Evolutionary conservation across 2,113 vertebrate genomes (phyloP).

Genomic region (Hippocampus barbouri): DNA sequence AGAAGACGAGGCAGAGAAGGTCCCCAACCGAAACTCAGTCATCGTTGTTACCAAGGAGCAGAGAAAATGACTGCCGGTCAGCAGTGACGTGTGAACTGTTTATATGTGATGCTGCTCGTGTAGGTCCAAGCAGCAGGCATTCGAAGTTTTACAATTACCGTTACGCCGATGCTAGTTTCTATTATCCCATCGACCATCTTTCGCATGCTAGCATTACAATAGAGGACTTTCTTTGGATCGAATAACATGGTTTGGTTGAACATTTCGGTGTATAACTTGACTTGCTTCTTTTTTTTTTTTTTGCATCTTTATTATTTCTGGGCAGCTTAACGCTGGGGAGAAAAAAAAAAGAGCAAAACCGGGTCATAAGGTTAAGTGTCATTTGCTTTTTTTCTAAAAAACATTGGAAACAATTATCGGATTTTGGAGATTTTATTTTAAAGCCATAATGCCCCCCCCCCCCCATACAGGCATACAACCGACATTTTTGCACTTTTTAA

Average conservation of each 20-base stretch:
- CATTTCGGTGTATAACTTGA: not conserved
- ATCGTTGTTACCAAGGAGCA: too few species aligned
- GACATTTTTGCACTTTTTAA: not conserved
- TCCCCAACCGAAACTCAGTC: not conserved
- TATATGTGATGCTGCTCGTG: too few species aligned
- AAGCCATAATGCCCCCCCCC: not conserved
- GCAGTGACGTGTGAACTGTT: too few species aligned
- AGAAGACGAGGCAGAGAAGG: not conserved
- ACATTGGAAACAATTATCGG: too few species aligned
- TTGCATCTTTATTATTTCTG: too few species aligned
- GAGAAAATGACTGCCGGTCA: not conserved
- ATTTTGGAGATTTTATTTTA: not conserved
- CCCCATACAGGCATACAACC: too few species aligned
- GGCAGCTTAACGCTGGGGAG: too few species aligned
- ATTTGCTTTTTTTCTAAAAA: too few species aligned
- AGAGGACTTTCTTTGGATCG: not conserved
- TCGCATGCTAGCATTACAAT: not conserved
- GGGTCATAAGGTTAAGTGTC: too few species aligned
- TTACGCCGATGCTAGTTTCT: not conserved
- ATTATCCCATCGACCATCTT: not conserved
- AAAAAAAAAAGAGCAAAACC: too few species aligned
- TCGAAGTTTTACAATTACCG: not conserved
- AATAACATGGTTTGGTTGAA: not conserved
- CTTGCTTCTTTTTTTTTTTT: too few species aligned
- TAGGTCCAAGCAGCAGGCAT: too few species aligned